Conservation (phyloP, 2,113 vertebrate genomes). For the Hippocampus barbouri region DNA sequence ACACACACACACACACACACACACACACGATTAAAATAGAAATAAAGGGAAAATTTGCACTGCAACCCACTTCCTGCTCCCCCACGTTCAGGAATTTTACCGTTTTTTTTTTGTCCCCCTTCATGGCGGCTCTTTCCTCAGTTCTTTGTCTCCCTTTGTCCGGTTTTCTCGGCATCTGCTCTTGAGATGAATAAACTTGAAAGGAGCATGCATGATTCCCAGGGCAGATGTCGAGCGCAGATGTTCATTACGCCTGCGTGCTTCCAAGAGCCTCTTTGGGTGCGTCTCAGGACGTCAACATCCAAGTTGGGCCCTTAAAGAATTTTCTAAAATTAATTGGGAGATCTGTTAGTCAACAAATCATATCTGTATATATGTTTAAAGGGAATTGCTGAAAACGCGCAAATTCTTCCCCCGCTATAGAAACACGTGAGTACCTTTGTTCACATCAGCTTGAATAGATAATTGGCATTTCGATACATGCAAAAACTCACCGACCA, state of each 20-base stretch:
- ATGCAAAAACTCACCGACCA: no score
- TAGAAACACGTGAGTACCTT: no score
- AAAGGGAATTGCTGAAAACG: not conserved
- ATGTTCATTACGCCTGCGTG: constrained; percentile 56
- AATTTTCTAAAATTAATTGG: not conserved
- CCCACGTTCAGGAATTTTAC: constrained; percentile 58
- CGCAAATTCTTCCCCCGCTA: no score
- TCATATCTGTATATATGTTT: not conserved
- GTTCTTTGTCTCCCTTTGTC: constrained; percentile 22
- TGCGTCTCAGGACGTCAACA: not conserved
- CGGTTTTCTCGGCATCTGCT: constrained; percentile 46
- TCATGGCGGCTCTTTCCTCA: constrained; percentile 32
- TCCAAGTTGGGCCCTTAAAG: not conserved
- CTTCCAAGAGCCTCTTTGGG: constrained; percentile 21
- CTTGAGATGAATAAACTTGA: constrained; percentile 58
- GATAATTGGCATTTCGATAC: no score
- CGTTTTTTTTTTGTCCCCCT: constrained; percentile 43
- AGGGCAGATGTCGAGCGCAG: constrained; percentile 45
- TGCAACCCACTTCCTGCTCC: constrained; percentile 54
- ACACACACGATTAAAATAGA: constrained; percentile 51
- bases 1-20: constrained; percentile 35
- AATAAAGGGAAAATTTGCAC: constrained; percentile 63
- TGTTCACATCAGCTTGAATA: no score
- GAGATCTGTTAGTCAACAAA: not conserved
- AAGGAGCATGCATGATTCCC: constrained; percentile 52